phyloP scores from a whole-genome alignment of 2,113 vertebrate species.

The Oncorhynchus clarkii region DNA sequence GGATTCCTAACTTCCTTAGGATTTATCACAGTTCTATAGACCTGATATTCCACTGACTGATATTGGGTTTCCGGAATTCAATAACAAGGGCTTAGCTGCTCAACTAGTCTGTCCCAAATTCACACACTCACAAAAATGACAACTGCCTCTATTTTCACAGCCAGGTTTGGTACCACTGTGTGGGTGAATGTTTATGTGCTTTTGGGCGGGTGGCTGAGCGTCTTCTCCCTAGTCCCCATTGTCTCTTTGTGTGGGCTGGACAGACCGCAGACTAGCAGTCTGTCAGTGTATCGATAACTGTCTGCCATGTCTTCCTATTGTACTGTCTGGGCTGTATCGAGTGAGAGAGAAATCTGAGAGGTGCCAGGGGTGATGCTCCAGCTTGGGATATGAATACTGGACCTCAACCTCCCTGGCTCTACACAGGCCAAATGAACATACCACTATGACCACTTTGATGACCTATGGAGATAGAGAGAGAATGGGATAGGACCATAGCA shows the following conservation, averaged over 20 bases:
- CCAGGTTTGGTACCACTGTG: slow-evolving; percentile 7
- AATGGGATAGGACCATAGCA: neutral
- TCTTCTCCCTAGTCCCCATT: neutral
- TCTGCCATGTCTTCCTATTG: slow-evolving; percentile 46
- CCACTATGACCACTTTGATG: neutral
- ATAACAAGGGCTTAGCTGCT: slow-evolving; percentile 22
- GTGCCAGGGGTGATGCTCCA: slow-evolving; percentile 45
- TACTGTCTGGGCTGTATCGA: slow-evolving; percentile 23
- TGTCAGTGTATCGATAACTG: slow-evolving; percentile 44
- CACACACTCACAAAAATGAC: slow-evolving; percentile 11
- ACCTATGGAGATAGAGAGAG: slow-evolving; percentile 26
- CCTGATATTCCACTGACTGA: slow-evolving; percentile 26
- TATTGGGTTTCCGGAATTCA: slow-evolving; percentile 6
- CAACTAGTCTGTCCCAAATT: slow-evolving; percentile 16
- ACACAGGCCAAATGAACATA: slow-evolving; percentile 14
- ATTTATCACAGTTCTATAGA: slow-evolving; percentile 5
- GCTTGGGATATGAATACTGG: slow-evolving; percentile 56
- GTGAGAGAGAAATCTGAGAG: slow-evolving; percentile 31
- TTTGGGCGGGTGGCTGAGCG: slow-evolving; percentile 27
- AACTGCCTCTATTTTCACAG: neutral
- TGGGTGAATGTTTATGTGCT: slow-evolving; percentile 31
- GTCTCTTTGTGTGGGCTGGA: slow-evolving; percentile 19
- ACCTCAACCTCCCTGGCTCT: neutral
- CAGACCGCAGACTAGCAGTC: slow-evolving; percentile 11
- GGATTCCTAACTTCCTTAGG: slow-evolving; percentile 3